Evolutionary conservation across 2,797 vertebrate species (phyloP).

Genomic region (Tachyglossus aculeatus): DNA sequence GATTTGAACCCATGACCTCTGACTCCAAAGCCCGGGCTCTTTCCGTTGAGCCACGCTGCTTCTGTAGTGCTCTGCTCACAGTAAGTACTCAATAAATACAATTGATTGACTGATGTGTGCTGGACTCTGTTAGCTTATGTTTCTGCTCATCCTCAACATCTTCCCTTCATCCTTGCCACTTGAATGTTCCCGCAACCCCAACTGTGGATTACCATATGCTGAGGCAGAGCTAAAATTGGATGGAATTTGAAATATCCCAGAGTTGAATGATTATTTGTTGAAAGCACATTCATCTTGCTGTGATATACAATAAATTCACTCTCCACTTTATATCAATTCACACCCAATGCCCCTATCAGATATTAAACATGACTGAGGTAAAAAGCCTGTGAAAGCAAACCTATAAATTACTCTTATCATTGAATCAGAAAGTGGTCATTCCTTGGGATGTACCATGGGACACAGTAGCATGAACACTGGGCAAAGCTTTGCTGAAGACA

Average conservation of each 20-base stretch:
- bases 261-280: background rate
- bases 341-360: fast-evolving
- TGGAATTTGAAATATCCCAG: background rate
- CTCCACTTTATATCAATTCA: background rate
- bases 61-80: too few relatives aligned
- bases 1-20: too few relatives aligned
- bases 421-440: background rate
- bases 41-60: too few relatives aligned
- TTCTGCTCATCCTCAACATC: background rate
- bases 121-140: background rate
- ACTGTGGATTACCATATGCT: background rate
- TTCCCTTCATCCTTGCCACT: background rate
- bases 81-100: too few relatives aligned
- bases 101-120: too few relatives aligned
- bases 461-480: too few relatives aligned
- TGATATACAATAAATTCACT: background rate
- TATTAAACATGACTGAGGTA: background rate
- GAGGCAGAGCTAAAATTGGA: slow-evolving; percentile 2
- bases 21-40: too few relatives aligned
- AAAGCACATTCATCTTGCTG: background rate
- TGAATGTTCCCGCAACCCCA: background rate
- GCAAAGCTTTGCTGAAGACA: too few relatives aligned
- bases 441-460: background rate
- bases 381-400: background rate
- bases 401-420: too few relatives aligned